phyloP scores from a whole-genome alignment of 2,888 invertebrate genomes.

The Limnephilus marmoratus region DNA sequence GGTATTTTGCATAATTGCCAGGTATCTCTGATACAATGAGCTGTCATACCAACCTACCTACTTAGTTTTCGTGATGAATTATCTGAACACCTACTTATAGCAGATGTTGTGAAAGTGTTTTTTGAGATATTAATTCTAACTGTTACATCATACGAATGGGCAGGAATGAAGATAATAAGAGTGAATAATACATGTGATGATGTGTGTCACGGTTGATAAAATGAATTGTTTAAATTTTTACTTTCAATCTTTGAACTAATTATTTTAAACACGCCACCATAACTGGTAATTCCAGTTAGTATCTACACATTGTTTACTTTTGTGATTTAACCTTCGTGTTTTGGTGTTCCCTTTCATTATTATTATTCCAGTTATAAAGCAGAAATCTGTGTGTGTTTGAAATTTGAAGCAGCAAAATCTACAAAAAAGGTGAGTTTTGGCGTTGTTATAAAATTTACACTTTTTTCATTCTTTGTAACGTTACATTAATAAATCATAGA shows the following conservation, averaged over 20 bases:
- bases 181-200: slow-evolving; percentile 15
- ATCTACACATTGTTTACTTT: not conserved
- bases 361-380: no score
- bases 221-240: not conserved
- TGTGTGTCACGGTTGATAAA: slow-evolving; percentile 23
- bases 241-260: not conserved
- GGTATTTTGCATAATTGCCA: slow-evolving; percentile 11
- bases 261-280: not conserved
- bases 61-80: slow-evolving; percentile 30
- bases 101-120: slow-evolving; percentile 26
- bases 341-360: not conserved
- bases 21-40: slow-evolving; percentile 28
- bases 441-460: no score
- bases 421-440: no score
- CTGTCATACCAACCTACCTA: slow-evolving; percentile 18
- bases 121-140: not conserved
- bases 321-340: not conserved
- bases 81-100: not conserved
- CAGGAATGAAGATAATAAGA: not conserved
- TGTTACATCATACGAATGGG: not conserved
- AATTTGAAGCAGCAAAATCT: no score
- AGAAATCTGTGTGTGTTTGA: no score
- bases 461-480: no score
- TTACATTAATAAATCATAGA: no score
- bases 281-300: not conserved